These are phyloP conservation scores for Avahi laniger DNA, from an alignment of 2,797 vertebrate genomes.

Conservation along the genomic window DNA sequence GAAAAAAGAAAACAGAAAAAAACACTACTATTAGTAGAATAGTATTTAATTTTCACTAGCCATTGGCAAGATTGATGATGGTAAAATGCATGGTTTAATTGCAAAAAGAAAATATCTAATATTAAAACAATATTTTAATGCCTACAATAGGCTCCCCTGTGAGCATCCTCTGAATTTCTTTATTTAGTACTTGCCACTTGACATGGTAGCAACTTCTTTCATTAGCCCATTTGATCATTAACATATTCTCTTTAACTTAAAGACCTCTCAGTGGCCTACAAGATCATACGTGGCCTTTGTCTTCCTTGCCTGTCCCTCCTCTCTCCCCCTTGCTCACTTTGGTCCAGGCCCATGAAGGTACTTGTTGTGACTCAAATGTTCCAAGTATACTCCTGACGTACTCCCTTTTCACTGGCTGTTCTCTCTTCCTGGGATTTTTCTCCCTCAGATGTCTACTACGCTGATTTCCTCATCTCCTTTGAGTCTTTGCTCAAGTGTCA, in stretches of 20 bases:
- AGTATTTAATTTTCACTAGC: slow-evolving; percentile 26
- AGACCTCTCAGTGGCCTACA: background rate
- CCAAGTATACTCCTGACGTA: background rate
- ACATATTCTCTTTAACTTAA: background rate
- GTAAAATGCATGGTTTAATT: slow-evolving; percentile 6
- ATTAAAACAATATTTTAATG: slow-evolving; percentile 28
- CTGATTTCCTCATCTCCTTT: background rate
- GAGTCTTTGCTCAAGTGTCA: background rate
- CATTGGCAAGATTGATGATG: background rate
- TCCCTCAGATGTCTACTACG: background rate
- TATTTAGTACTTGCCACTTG: background rate
- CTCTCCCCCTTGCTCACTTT: background rate
- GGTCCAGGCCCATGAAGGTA: accelerated
- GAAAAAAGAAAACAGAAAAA: background rate
- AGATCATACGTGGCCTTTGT: too few species aligned
- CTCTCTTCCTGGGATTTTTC: background rate
- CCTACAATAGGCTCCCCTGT: background rate
- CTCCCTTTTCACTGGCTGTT: background rate
- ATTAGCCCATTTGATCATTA: background rate
- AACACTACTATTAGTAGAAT: slow-evolving; percentile 17
- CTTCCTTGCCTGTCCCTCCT: background rate
- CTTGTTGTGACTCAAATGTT: too few species aligned
- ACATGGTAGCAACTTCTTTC: background rate
- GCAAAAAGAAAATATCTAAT: background rate
- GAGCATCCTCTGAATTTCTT: background rate